These are phyloP conservation scores for Eleginops maclovinus DNA, from an alignment of 2,113 vertebrate species.

Conservation along the genomic window DNA sequence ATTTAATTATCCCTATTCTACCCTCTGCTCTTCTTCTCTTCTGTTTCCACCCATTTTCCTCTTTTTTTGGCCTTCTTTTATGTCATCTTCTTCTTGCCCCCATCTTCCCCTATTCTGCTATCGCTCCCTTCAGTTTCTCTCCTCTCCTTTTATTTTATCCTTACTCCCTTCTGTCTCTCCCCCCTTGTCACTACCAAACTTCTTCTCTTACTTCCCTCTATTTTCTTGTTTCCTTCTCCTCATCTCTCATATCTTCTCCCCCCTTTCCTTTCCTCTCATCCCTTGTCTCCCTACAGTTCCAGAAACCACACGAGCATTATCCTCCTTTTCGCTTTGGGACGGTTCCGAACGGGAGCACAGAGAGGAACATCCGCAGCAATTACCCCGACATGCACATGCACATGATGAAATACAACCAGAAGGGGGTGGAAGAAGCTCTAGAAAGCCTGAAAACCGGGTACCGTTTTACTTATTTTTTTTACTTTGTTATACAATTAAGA, in stretches of 20 bases:
- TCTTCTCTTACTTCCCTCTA: background rate
- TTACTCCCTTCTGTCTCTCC: background rate
- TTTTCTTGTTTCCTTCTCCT: constrained; percentile 19
- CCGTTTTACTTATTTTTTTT: constrained; percentile 19
- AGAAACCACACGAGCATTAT: constrained; percentile 97
- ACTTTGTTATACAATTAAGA: background rate
- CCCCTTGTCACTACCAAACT: background rate
- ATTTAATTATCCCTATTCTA: background rate
- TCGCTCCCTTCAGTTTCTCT: constrained; percentile 37
- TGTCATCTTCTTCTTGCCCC: background rate
- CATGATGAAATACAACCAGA: constrained; percentile 99
- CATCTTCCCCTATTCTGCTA: constrained; percentile 14
- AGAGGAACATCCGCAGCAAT: constrained; percentile 98
- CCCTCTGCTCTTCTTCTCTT: background rate
- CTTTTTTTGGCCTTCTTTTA: background rate
- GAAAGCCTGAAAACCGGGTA: constrained; percentile 96
- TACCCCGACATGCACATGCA: constrained; percentile 98
- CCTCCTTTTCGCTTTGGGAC: constrained; percentile 98
- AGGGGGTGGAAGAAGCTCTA: constrained; percentile 95
- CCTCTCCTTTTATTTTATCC: constrained; percentile 17
- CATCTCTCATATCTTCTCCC: constrained; percentile 30
- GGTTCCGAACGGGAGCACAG: constrained; percentile 97
- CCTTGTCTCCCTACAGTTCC: constrained; percentile 86
- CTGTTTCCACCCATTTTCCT: background rate
- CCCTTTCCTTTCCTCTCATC: background rate